phyloP scores from a whole-genome alignment of 2,113 vertebrate species.

The Carassius auratus region DNA sequence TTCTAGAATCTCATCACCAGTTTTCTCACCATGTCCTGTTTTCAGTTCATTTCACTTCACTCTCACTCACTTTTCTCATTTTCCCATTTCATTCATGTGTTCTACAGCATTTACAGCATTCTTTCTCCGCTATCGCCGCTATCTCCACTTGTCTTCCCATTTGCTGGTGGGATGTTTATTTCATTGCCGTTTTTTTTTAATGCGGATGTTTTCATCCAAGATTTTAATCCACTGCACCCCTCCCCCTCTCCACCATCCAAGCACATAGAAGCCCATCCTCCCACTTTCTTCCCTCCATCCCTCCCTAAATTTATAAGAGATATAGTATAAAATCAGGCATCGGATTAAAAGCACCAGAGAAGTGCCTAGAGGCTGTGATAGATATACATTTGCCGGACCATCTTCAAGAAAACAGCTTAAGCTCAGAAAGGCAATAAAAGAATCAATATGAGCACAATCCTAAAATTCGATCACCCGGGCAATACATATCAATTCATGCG shows the following conservation, averaged over 20 bases:
- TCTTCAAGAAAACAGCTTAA: constrained; percentile 32
- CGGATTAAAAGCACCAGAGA: constrained; percentile 20
- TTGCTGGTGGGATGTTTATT: constrained; percentile 55
- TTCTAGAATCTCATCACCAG: background rate
- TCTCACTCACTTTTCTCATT: constrained; percentile 6
- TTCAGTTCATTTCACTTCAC: background rate
- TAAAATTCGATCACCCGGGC: constrained; percentile 26
- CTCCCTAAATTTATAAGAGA: constrained; percentile 22
- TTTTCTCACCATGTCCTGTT: background rate
- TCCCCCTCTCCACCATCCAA: constrained; percentile 50
- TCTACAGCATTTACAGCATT: background rate
- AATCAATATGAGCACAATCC: constrained; percentile 33
- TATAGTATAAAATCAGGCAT: constrained; percentile 36
- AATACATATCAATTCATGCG: constrained; percentile 16
- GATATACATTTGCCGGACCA: background rate
- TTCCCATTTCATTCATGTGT: background rate
- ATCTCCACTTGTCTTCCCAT: background rate
- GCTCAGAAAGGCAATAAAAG: constrained; percentile 22
- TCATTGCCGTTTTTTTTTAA: constrained; percentile 58
- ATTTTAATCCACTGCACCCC: constrained; percentile 56
- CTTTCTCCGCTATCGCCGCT: background rate
- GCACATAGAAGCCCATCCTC: constrained; percentile 4
- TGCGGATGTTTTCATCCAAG: constrained; percentile 39
- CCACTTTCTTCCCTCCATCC: background rate
- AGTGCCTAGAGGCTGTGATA: constrained; percentile 20